Base-by-base conservation (phyloP, 2,797 vertebrate species). In the Salmo trutta region DNA sequence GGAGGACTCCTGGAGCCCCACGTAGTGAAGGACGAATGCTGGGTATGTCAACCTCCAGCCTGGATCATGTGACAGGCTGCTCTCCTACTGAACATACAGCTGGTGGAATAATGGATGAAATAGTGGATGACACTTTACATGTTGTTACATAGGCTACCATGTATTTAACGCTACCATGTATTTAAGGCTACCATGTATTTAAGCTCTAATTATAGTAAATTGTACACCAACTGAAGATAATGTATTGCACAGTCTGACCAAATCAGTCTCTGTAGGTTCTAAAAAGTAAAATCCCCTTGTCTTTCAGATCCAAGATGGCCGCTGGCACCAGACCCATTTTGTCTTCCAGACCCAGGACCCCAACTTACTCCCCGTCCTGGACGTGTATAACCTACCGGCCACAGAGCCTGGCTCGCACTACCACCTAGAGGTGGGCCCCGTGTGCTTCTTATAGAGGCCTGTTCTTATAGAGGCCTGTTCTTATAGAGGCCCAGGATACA, bases 391-490 rank as follows among this genome's bases (percentile, higher is more conserved):
- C 89, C 93, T 98, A 29, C 96, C 95, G 3, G 88, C 86, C 5
- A 73, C 93, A 31, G 92, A 94, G 75, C 88, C 94, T 1, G 96
- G 95, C 33, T 94, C 94, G 71, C 95, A 88, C 3, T 96, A 96
- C 76, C 96, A 96, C 92, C 94, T 99, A 0, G 98, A 99, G 92
- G 96, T 98, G 0, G 97, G 97, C 86, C 95, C 95, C 0, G 96
- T 97, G 0, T 99, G 98, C 93, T 99, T 98, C 91, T 91, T 98
- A 81, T 99, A 95, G 93, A 76, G 81, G 75, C 0, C 1, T 1
- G 47, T 36, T 62, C n/a, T 19, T 21, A 21, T 62, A 62, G 6
- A 47, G 36, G 6, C 36, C 36, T 36, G 41, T 47, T 47, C 10
- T 47, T 12, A 47, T 47, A 47, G 41, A 47, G 41, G 21, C 16